Evolutionary conservation across 2,888 invertebrate species (phyloP).

Genomic region (Yponomeuta evonymella): DNA sequence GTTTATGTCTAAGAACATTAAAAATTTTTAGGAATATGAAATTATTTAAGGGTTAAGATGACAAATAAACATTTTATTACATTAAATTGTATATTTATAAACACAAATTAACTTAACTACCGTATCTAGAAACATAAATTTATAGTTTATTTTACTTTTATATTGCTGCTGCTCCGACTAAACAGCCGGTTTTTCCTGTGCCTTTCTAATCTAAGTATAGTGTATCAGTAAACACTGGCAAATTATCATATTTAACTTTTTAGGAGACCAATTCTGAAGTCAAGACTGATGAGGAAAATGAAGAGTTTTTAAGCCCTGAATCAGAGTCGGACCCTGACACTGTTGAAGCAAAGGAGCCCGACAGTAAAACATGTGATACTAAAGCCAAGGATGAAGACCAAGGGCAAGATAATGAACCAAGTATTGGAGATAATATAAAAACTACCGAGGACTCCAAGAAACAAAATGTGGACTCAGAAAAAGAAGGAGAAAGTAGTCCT

Average conservation of each 20-base stretch:
- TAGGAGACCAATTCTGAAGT: slow-evolving; percentile 39
- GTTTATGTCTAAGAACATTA: no score
- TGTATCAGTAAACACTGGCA: neutral
- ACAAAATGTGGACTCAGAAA: neutral
- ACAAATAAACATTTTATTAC: no score
- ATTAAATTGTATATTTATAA: no score
- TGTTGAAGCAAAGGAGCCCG: neutral
- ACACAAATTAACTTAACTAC: no score
- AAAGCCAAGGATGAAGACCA: neutral
- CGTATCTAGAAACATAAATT: no score
- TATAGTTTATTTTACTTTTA: no score
- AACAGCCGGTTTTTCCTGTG: no score
- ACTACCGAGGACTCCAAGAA: neutral
- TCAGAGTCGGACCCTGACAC: slow-evolving; percentile 56
- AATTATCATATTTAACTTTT: slow-evolving; percentile 20
- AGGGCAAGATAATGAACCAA: neutral
- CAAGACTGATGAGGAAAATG: slow-evolving; percentile 64
- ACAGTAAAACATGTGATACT: neutral
- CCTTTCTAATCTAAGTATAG: no score
- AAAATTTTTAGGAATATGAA: no score
- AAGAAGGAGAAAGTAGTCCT: slow-evolving; percentile 20
- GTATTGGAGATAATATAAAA: neutral
- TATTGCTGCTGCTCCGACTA: no score
- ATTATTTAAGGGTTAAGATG: no score
- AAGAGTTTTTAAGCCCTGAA: slow-evolving; percentile 68